Evolutionary conservation across 92 coral and sea anemone genomes (phyloP).

Genomic region (Scolanthus callimorphus): DNA sequence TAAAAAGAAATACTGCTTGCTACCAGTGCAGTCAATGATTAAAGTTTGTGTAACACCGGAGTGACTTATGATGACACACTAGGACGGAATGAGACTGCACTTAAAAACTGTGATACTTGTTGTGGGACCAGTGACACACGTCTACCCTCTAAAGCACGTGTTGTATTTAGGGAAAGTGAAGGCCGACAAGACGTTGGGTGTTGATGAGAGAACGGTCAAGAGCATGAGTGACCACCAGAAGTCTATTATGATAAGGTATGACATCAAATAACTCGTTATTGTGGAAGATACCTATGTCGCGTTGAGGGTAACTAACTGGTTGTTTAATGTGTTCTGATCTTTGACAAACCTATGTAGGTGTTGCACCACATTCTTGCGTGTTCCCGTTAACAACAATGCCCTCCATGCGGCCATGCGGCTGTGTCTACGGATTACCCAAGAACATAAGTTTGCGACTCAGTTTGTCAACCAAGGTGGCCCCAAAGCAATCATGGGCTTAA

Average conservation of each 20-base stretch:
- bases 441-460: constrained; percentile 80
- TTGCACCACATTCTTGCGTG: constrained; percentile 69
- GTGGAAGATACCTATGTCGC: too few relatives aligned
- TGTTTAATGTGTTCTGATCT: not conserved
- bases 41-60: not conserved
- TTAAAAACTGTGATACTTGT: not conserved
- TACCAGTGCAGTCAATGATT: not conserved
- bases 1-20: too few relatives aligned
- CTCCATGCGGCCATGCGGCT: constrained; percentile 83
- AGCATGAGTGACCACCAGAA: constrained; percentile 63
- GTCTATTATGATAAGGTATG: constrained; percentile 64
- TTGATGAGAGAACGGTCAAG: constrained; percentile 24
- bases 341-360: constrained; percentile 37
- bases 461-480: constrained; percentile 95
- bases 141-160: too few relatives aligned
- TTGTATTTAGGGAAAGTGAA: too few relatives aligned
- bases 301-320: not conserved
- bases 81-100: constrained; percentile 44
- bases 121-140: too few relatives aligned
- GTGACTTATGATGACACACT: constrained; percentile 22
- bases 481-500: constrained; percentile 75
- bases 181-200: constrained; percentile 1
- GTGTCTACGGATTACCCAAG: constrained; percentile 87
- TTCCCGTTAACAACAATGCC: constrained; percentile 83
- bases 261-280: too few relatives aligned